Conservation (phyloP, 1,140 invertebrate genomes). For the Akabosia matsudoensis region DNA sequence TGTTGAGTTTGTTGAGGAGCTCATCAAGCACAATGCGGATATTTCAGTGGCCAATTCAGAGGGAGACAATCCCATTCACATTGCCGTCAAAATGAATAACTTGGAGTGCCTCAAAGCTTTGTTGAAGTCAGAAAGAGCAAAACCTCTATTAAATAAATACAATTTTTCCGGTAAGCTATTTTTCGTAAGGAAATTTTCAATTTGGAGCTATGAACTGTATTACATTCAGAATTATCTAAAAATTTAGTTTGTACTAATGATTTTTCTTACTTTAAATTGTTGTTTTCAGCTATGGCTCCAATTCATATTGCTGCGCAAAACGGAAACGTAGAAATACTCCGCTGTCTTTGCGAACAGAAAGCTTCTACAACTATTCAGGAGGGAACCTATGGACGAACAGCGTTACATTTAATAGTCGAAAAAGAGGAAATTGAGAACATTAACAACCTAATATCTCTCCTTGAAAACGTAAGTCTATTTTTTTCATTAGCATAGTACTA, state of each 20-base stretch:
- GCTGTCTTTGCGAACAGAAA: slow-evolving; percentile 27
- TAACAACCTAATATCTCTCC: neutral
- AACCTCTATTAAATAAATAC: slow-evolving; percentile 33
- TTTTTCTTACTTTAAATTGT: neutral
- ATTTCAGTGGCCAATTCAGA: slow-evolving; percentile 37
- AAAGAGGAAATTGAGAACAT: slow-evolving; percentile 23
- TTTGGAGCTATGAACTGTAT: too few relatives aligned
- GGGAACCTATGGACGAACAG: slow-evolving; percentile 43
- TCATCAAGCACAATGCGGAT: slow-evolving; percentile 34
- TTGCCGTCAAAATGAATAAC: slow-evolving; percentile 40
- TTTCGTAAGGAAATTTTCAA: too few relatives aligned
- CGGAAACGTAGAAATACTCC: slow-evolving; percentile 28
- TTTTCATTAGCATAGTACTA: neutral
- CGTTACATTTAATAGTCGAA: slow-evolving; percentile 42
- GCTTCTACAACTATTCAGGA: slow-evolving; percentile 36
- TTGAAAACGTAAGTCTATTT: neutral
- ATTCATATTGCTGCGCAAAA: slow-evolving; percentile 35
- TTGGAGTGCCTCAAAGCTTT: slow-evolving; percentile 31
- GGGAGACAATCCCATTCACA: slow-evolving; percentile 38
- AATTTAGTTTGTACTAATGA: neutral
- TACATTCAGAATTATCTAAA: too few relatives aligned
- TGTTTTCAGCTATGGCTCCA: slow-evolving; percentile 34
- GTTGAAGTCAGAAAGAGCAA: slow-evolving; percentile 15
- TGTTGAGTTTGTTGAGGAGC: slow-evolving; percentile 37
- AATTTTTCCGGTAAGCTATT: slow-evolving; percentile 39